Base-by-base conservation (phyloP, 2,113 vertebrate species). In the Oncorhynchus kisutch region DNA sequence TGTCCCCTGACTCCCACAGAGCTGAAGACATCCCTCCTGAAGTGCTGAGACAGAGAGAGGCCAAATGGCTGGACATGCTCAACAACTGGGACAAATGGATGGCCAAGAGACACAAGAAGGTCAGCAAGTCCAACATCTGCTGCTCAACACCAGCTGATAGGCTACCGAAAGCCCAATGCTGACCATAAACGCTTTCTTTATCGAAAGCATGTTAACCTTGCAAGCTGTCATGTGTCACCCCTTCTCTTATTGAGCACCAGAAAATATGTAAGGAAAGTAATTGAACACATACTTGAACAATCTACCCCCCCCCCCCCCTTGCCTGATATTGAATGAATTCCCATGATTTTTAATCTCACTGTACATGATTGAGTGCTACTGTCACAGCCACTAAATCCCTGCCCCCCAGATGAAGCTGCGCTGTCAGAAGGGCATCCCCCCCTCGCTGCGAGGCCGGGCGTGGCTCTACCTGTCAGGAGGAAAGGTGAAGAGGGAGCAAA, bases 41-140 rank as follows among this genome's bases (percentile, higher is more conserved):
- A 39, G 96, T 98, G 77, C 89, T 99, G 70, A 93, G 97, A 83
- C 95, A 98, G 80, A 93, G 97, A 25, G 97, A 99, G 83, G 93
- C 91, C 65, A 99, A 99, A 70, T 99, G 97, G 97, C 93, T 99
- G 91, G 97, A 99, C 71, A 99, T 99, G 97, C 95, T 99, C 67
- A 95, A 95, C 94, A 96, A 90, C 92, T 99, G 97, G 97, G 97
- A 99, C 92, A 99, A 98, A 70, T 99, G 97, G 97, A 99, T 99
- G 97, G 95, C 96, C 78, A 99, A 99, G 86, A 97, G 94, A 77
- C 96, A 99, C 93, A 99, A 96, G 83, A 99, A 98, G 96, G 97
- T 98, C 59, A 16, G 51, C 4, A 14, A 54, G 5, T 54, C 51
- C 16, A 54, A 54, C 51, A 54, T 54, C 51, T 78, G 89, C 14